Evolutionary conservation across 2,888 invertebrate species (phyloP).

Genomic region (Schizotus pectinicornis): DNA sequence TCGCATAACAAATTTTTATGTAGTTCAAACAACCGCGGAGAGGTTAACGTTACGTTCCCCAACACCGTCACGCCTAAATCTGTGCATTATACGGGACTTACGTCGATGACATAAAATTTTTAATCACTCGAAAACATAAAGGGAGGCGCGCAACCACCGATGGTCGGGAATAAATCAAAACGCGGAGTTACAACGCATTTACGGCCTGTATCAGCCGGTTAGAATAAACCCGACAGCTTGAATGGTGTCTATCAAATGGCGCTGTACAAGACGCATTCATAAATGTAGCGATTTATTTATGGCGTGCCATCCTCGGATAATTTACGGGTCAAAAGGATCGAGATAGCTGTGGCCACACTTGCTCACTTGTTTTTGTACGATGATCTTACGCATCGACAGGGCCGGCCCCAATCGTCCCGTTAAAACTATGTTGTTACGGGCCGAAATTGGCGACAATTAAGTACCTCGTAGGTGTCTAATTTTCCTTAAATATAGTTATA

Average conservation of each 20-base stretch:
- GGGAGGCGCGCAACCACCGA: too few relatives aligned
- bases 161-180: slow-evolving; percentile 19
- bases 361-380: slow-evolving; percentile 35
- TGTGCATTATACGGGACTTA: too few relatives aligned
- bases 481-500: too few relatives aligned
- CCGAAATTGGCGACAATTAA: too few relatives aligned
- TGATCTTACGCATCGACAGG: slow-evolving; percentile 27
- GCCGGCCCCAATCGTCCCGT: slow-evolving; percentile 1
- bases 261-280: slow-evolving; percentile 53
- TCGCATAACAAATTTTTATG: too few relatives aligned
- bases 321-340: slow-evolving; percentile 57
- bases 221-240: slow-evolving; percentile 37
- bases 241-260: slow-evolving; percentile 51
- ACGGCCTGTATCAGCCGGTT: slow-evolving; percentile 27
- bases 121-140: too few relatives aligned
- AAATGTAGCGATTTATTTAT: slow-evolving; percentile 58
- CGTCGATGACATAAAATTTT: too few relatives aligned
- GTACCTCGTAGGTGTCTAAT: too few relatives aligned
- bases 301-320: slow-evolving; percentile 58
- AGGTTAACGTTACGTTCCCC: too few relatives aligned
- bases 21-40: too few relatives aligned
- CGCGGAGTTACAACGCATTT: slow-evolving; percentile 21
- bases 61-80: too few relatives aligned
- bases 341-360: slow-evolving; percentile 51
- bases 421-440: too few relatives aligned